Evolutionary conservation across 2,113 vertebrate genomes (phyloP), one percentile per base, ranked within the genome.

Genomic region (Protomyctophum bolini): DNA sequence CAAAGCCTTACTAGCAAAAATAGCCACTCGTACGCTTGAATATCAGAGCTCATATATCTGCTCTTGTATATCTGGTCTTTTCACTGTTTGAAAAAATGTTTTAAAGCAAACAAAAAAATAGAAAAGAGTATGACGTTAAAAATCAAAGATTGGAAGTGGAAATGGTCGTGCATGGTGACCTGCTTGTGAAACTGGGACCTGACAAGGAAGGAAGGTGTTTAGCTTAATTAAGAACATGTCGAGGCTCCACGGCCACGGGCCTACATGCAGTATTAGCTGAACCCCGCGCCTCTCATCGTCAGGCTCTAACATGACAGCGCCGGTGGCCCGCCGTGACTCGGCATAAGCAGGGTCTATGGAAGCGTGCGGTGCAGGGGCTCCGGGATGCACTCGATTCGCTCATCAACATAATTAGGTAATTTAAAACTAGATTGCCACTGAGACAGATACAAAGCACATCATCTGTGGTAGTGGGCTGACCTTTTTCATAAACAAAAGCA

Each of bases 371-470:
- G 70, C 81, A 67, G 41, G 65, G 74, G 87, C 78, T 83, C 89
- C 83, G 81, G 84, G 86, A 87, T 84, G 78, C 88, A 83, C 89
- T 91, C 88, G 86, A 93, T 91, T 85, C 83, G 81, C 83, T 89
- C 89, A 89, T 91, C 86, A 89, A 85, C 90, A 88, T 92, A 93
- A 93, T 88, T 80, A 92, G 89, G 88, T 90, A 83, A 91, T 92
- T 89, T 91, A 75, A 87, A 91, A 83, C 84, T 70, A 89, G 90
- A 83, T 83, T 88, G 89, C 86, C 77, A 73, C 84, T 79, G 87
- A 91, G 91, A 91, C 85, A 76, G 83, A 91, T 88, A 90, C 91
- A 89, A 85, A 81, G 87, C 87, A 83, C 80, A 88, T 90, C 82
- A 88, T 88, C 87, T 86, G 83, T 88, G 86, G 3, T 69, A 80